These are phyloP conservation scores for Corythoichthys intestinalis DNA, from an alignment of 2,113 vertebrate species.

Conservation along the genomic window DNA sequence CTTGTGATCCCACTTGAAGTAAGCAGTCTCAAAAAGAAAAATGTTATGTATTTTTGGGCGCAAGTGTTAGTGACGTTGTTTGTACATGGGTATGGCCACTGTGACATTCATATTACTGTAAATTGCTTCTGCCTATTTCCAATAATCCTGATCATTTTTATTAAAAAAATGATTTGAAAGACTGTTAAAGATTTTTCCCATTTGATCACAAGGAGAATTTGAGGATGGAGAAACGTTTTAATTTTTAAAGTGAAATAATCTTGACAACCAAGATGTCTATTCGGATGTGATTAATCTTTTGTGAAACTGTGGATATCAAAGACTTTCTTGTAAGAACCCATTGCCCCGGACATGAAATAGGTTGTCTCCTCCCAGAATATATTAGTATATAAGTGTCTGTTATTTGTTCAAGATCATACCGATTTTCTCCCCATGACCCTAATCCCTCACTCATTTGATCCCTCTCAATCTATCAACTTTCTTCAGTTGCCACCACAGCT, in stretches of 20 bases:
- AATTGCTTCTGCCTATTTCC: not conserved
- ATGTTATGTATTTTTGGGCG: no score
- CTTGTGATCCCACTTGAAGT: not conserved
- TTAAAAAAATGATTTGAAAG: not conserved
- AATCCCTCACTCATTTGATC: slow-evolving; percentile 14
- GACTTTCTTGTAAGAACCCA: not conserved
- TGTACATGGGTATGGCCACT: not conserved
- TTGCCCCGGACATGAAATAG: slow-evolving; percentile 34
- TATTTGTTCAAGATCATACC: slow-evolving; percentile 4
- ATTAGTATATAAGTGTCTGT: not conserved
- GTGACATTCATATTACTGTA: not conserved
- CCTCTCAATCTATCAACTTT: slow-evolving; percentile 15
- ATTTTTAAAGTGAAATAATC: not conserved
- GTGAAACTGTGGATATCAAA: no score
- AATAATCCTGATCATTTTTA: not conserved
- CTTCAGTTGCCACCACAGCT: slow-evolving; percentile 2
- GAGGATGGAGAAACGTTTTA: not conserved
- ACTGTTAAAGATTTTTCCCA: not conserved
- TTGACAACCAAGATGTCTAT: not conserved
- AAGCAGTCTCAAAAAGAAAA: not conserved
- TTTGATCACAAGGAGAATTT: not conserved
- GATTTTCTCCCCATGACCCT: not conserved
- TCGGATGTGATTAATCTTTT: not conserved
- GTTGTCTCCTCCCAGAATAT: slow-evolving; percentile 26
- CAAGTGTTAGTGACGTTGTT: no score